phyloP scores from a whole-genome alignment of 1,140 invertebrate species.

The Pseudomyrmex sp. region DNA sequence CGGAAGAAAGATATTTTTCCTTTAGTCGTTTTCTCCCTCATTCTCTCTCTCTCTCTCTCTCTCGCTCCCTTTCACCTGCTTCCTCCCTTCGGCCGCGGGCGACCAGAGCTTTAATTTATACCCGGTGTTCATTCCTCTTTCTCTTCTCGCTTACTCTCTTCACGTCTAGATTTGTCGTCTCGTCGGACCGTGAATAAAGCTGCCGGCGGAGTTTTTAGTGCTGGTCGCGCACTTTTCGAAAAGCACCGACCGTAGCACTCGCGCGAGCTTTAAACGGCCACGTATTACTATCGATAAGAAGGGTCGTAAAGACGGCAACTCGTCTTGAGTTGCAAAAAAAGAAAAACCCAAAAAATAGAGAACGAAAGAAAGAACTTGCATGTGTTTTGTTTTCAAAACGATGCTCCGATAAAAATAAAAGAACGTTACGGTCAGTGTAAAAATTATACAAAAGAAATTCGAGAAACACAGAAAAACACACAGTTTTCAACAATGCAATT shows the following conservation, averaged over 20 bases:
- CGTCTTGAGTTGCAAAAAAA: background rate
- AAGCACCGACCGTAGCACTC: constrained; percentile 47
- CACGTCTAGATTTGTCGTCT: constrained; percentile 11
- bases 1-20: constrained; percentile 53
- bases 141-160: background rate
- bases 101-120: constrained; percentile 52
- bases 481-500: too few relatives aligned
- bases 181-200: constrained; percentile 37
- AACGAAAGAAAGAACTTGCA: constrained; percentile 40
- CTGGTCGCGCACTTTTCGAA: constrained; percentile 67
- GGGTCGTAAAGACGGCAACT: constrained; percentile 57
- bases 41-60: background rate
- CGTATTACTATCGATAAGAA: constrained; percentile 70
- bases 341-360: background rate
- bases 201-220: constrained; percentile 66
- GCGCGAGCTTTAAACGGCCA: constrained; percentile 56
- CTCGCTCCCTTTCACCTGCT: too few relatives aligned
- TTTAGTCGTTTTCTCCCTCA: background rate
- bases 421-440: constrained; percentile 4
- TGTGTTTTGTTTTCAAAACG: constrained; percentile 35
- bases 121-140: constrained; percentile 8
- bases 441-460: background rate
- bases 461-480: too few relatives aligned
- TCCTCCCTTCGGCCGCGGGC: constrained; percentile 23
- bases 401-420: constrained; percentile 8